These are phyloP conservation scores for Rhea pennata DNA, from an alignment of 2,113 vertebrate species.

Conservation along the genomic window DNA sequence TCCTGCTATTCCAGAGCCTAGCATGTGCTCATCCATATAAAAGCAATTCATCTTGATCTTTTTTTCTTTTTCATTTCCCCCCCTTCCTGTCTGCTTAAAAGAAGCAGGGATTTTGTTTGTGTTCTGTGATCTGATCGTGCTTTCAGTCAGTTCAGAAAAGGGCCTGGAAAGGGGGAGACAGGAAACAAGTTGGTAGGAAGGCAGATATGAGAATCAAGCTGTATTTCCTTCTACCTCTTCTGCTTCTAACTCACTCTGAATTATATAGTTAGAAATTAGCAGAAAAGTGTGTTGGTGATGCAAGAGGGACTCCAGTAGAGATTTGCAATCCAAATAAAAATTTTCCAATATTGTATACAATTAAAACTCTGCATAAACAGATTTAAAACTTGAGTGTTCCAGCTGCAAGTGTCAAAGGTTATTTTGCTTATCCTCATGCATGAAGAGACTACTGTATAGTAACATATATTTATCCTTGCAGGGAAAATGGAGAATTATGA, in stretches of 20 bases:
- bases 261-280: not conserved
- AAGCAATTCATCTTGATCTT: not conserved
- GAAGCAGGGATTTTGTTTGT: not conserved
- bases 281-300: not conserved
- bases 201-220: not conserved
- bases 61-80: not conserved
- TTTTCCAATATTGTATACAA: not conserved
- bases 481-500: slow-evolving; percentile 98
- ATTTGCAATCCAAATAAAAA: not conserved
- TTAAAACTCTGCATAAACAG: not conserved
- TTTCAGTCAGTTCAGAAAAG: not conserved
- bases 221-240: not conserved
- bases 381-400: not conserved
- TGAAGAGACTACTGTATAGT: not conserved
- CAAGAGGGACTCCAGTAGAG: not conserved
- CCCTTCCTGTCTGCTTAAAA: not conserved
- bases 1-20: not conserved
- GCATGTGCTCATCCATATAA: not conserved
- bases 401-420: not conserved
- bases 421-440: not conserved
- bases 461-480: slow-evolving; percentile 69
- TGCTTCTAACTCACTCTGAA: not conserved
- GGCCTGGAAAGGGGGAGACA: not conserved
- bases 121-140: not conserved
- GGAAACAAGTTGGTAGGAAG: not conserved